Evolutionary conservation across 2,888 invertebrate genomes (phyloP).

Genomic region (Stramonita haemastoma): DNA sequence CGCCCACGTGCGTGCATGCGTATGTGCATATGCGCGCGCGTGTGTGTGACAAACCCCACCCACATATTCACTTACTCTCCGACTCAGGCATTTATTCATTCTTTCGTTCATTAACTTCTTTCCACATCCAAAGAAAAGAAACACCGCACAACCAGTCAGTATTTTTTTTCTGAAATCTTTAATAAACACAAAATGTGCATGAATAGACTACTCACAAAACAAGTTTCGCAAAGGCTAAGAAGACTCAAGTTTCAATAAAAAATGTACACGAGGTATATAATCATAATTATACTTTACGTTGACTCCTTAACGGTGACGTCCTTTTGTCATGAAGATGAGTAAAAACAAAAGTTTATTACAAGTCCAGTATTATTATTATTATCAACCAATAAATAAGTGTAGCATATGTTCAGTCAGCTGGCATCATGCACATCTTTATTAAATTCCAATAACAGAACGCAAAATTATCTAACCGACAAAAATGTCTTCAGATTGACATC

Average conservation of each 20-base stretch:
- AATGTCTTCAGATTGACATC: too few relatives aligned
- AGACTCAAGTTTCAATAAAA: background rate
- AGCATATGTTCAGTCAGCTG: background rate
- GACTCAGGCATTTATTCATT: too few relatives aligned
- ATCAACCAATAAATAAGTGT: background rate
- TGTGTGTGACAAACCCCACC: too few relatives aligned
- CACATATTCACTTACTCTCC: too few relatives aligned
- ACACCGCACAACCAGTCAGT: background rate
- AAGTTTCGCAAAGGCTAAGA: background rate
- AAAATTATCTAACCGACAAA: too few relatives aligned
- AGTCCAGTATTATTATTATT: background rate
- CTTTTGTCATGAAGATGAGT: background rate
- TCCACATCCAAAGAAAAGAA: background rate
- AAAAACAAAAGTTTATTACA: background rate
- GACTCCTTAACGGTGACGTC: background rate
- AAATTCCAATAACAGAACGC: too few relatives aligned
- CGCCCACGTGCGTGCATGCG: too few relatives aligned
- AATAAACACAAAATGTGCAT: constrained; percentile 21
- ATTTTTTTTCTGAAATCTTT: background rate
- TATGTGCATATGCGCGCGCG: too few relatives aligned
- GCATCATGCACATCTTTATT: too few relatives aligned
- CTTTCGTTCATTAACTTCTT: too few relatives aligned
- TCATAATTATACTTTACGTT: background rate
- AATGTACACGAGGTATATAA: background rate
- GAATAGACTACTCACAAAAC: constrained; percentile 12